Evolutionary conservation across 2,113 vertebrate species (phyloP).

Genomic region (Platycercus adscitus): DNA sequence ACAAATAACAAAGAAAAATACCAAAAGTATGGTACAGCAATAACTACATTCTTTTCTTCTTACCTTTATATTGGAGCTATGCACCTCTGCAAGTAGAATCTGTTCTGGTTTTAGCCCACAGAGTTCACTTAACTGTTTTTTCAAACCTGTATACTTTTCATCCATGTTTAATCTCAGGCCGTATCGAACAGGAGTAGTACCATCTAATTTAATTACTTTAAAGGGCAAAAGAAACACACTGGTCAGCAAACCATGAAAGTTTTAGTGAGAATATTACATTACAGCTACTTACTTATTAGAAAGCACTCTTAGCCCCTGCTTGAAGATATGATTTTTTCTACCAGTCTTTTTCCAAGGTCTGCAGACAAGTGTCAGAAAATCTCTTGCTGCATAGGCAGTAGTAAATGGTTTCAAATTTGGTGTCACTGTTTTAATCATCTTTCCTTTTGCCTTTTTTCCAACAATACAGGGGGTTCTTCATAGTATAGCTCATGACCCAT

Average conservation of each 20-base stretch:
- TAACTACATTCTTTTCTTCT: background rate
- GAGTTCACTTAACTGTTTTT: constrained; percentile 94
- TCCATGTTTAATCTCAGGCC: constrained; percentile 96
- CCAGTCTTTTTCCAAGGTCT: background rate
- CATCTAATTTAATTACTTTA: constrained; percentile 94
- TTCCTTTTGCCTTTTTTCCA: background rate
- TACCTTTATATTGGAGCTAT: constrained; percentile 96
- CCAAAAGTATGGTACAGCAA: background rate
- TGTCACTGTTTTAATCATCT: background rate
- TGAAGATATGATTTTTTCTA: background rate
- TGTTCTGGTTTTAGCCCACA: constrained; percentile 94
- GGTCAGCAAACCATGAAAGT: background rate
- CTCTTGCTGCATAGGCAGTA: background rate
- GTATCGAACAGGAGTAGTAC: constrained; percentile 91
- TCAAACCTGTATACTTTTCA: constrained; percentile 96
- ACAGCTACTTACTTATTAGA: background rate
- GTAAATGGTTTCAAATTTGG: background rate
- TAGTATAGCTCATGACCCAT: background rate
- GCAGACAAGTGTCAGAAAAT: background rate
- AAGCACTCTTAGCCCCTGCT: background rate
- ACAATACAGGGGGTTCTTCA: background rate
- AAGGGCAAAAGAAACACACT: background rate
- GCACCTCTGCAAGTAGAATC: constrained; percentile 95
- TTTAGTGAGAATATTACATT: background rate
- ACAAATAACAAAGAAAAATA: background rate